Evolutionary conservation across 2,797 vertebrate genomes (phyloP), one percentile per base, ranked within the genome.

Genomic region (Pantherophis vulpinus): DNA sequence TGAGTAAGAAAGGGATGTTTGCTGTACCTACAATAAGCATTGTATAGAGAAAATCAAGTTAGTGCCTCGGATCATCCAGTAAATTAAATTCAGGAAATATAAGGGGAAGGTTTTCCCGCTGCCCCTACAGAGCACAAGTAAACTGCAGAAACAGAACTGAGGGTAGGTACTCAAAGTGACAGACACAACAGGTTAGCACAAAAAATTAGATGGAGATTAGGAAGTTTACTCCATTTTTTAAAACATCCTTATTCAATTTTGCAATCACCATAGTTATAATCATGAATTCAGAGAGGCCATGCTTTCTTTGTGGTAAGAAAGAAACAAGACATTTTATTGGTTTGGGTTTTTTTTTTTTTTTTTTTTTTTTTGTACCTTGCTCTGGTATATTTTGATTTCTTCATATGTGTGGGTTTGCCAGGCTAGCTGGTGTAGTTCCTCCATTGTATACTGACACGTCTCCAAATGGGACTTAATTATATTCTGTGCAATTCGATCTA

Each of bases 381-480:
- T 99, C 98, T 99, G 99, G 98, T 99, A 99, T 94, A 99, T 98
- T 97, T 99, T 99, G 95, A 99, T 98, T 97, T 99, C 99, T 97
- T 99, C 99, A 2, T 99, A 99, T 54, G 99, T 99, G 97, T 99
- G 99, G 14, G 99, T 99, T 97, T 99, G 99, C 99, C 99, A 99
- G 0, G 99, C 99, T 90, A 99, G 98, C 97, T 99, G 99, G 97
- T 99, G 99, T 29, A 99, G 98, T 97, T 99, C 99, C 88, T 99
- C 99, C 94, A 98, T 98, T 83, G 99, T 99, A 97, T 99, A 99
- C 93, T 99, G 99, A 98, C 99, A 99, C 0, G 99, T 99, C 98
- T 99, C 99, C 98, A 99, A 97, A 96, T 99, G 99, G 93, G 99
- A 99, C 97, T 99, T 99, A 96, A 99, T 99, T 97, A 99, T 99